Conservation (phyloP, 2,888 invertebrate genomes). For the Zootermopsis nevadensis region DNA sequence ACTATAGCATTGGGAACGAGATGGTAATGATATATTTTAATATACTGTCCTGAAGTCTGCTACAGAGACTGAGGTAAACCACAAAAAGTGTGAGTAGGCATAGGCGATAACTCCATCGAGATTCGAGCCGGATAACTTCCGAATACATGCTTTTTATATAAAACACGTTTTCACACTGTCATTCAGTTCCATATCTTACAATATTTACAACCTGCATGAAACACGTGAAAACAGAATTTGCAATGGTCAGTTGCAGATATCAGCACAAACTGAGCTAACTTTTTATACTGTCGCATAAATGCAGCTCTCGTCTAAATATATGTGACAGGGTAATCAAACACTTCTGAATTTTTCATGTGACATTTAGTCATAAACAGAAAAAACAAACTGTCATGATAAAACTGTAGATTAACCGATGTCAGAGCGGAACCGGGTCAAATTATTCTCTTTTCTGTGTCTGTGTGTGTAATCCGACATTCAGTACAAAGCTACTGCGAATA, state of each 20-base stretch:
- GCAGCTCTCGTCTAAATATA: slow-evolving; percentile 8
- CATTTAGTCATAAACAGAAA: slow-evolving; percentile 11
- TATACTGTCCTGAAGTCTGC: no score
- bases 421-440: background rate
- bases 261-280: background rate
- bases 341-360: slow-evolving; percentile 34
- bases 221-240: background rate
- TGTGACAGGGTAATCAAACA: slow-evolving; percentile 39
- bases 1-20: no score
- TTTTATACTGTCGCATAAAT: background rate
- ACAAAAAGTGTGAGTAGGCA: no score
- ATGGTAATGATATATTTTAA: no score
- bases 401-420: slow-evolving; percentile 4
- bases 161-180: no score
- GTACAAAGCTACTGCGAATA: background rate
- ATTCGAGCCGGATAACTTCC: no score
- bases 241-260: background rate
- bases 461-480: background rate
- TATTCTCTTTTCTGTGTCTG: background rate
- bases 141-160: no score
- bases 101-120: no score
- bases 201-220: background rate
- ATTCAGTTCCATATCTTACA: no score
- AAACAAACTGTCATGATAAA: slow-evolving; percentile 12
- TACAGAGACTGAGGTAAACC: no score